A percentile compares a stretch with the other conserved stretches of the same genome.
phyloP scores from a whole-genome alignment of 1,140 invertebrate genomes.

The Antheraea mylitta region DNA sequence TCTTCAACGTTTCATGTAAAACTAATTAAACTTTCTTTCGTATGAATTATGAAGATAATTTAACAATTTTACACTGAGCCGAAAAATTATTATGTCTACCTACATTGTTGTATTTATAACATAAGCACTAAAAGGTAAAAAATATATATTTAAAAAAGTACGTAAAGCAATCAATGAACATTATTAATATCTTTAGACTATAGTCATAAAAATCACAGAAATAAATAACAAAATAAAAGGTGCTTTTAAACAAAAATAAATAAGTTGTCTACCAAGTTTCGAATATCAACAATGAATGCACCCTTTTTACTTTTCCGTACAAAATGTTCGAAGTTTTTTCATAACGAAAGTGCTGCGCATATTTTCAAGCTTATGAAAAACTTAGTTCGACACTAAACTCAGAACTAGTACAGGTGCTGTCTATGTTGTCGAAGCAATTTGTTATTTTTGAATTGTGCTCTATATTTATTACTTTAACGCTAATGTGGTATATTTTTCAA shows the following conservation, averaged over 20 bases:
- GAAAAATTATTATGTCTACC: too few species aligned
- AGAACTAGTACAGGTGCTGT: not conserved
- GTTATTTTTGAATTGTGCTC: not conserved
- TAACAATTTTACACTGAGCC: too few species aligned
- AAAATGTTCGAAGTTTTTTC: conserved; percentile 40
- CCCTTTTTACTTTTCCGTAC: not conserved
- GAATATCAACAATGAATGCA: conserved; percentile 3
- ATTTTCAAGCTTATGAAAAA: not conserved
- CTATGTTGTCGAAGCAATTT: not conserved
- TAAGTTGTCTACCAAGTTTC: not conserved
- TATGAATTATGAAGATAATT: too few species aligned
- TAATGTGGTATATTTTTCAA: not conserved
- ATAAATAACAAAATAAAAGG: too few species aligned
- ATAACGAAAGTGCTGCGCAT: conserved; percentile 30
- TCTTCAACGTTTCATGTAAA: too few species aligned
- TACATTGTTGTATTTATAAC: too few species aligned
- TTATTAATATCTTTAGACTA: too few species aligned
- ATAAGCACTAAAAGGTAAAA: too few species aligned
- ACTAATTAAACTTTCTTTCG: too few species aligned
- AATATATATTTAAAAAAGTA: too few species aligned
- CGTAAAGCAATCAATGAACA: too few species aligned
- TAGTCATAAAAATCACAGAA: too few species aligned
- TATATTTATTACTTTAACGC: not conserved
- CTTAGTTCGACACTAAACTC: not conserved
- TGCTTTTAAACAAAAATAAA: not conserved